These are phyloP conservation scores for Geopemphigus sp. DNA, from an alignment of 1,140 invertebrate genomes.

Conservation along the genomic window DNA sequence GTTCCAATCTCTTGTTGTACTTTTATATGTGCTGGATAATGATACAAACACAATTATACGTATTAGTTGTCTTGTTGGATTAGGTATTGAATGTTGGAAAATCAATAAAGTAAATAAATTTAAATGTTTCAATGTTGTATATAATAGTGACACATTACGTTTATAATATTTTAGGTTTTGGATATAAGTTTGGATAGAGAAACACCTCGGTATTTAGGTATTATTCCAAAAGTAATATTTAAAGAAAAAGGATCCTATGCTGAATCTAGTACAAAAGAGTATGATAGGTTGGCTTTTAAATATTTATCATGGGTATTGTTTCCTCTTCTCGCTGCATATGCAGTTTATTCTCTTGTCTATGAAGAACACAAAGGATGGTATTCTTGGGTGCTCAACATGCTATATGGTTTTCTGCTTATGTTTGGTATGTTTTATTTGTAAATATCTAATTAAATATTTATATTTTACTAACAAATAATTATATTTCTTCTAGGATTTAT, in stretches of 20 bases:
- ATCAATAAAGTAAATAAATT: slow-evolving; percentile 80
- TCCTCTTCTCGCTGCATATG: slow-evolving; percentile 88
- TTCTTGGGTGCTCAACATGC: slow-evolving; percentile 87
- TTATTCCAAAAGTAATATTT: slow-evolving; percentile 78
- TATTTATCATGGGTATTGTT: slow-evolving; percentile 96
- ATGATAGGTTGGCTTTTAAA: slow-evolving; percentile 93
- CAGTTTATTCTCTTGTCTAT: slow-evolving; percentile 94
- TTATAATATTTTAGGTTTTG: slow-evolving; percentile 60
- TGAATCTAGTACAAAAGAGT: slow-evolving; percentile 89
- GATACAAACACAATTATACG: slow-evolving; percentile 95
- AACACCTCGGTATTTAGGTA: slow-evolving; percentile 68
- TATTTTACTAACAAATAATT: neutral
- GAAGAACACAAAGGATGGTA: slow-evolving; percentile 99
- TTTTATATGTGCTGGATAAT: slow-evolving; percentile 96
- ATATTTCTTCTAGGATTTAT: slow-evolving; percentile 77
- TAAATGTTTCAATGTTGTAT: neutral
- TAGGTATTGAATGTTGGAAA: slow-evolving; percentile 99
- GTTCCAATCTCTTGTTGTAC: slow-evolving; percentile 91
- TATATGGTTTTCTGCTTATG: slow-evolving; percentile 96
- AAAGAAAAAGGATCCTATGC: slow-evolving; percentile 96
- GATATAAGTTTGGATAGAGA: slow-evolving; percentile 80
- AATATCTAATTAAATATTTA: neutral
- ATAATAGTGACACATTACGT: slow-evolving; percentile 4
- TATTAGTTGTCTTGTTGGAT: slow-evolving; percentile 87
- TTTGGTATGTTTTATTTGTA: slow-evolving; percentile 66